A percentile compares a stretch with the other conserved stretches of the same genome.
phyloP scores from a whole-genome alignment of 1,140 invertebrate species.

The Rhynchophorus ferrugineus region DNA sequence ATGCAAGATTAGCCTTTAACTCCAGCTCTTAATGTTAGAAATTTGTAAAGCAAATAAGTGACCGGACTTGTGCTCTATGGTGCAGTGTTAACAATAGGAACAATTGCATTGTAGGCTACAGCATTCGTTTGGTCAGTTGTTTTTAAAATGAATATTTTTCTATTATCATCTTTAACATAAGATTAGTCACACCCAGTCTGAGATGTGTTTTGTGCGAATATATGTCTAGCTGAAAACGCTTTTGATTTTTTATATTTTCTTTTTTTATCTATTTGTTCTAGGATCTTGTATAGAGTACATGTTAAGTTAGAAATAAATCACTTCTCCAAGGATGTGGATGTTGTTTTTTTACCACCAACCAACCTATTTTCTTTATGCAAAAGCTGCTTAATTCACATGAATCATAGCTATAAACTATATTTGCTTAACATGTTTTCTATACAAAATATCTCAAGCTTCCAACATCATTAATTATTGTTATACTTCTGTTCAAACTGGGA shows the following conservation, averaged over 20 bases:
- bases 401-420: constrained; percentile 1
- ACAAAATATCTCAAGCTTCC: no score
- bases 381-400: neutral
- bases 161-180: constrained; percentile 28
- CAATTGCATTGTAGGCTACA: neutral
- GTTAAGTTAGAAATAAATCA: constrained; percentile 9
- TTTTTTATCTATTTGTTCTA: constrained; percentile 3
- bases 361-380: constrained; percentile 5
- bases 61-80: constrained; percentile 7
- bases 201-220: constrained; percentile 24
- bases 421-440: neutral
- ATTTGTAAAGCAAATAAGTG: constrained; percentile 20
- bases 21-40: constrained; percentile 15
- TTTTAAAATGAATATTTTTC: constrained; percentile 32
- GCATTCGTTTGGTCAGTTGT: constrained; percentile 4
- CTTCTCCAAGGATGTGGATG: neutral
- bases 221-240: neutral
- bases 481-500: no score
- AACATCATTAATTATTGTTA: no score
- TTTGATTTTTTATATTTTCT: constrained; percentile 8
- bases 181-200: neutral
- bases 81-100: neutral
- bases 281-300: constrained; percentile 11
- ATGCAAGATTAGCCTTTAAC: constrained; percentile 80
- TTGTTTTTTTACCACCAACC: neutral